Conservation (phyloP, 2,797 vertebrate genomes). For the Petrocephalus sullivani region DNA sequence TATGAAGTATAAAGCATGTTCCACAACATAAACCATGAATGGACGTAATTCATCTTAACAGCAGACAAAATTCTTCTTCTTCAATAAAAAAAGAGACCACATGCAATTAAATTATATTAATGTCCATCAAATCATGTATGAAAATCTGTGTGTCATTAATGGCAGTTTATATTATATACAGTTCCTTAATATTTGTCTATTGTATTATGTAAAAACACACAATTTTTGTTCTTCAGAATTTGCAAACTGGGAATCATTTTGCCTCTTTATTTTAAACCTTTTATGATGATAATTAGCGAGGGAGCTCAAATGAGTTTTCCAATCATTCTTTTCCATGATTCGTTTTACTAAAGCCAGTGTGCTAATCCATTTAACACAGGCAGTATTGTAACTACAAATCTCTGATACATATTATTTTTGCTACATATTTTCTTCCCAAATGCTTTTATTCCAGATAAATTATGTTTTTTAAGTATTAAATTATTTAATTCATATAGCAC, state of each 20-base stretch:
- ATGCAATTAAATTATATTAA: not conserved
- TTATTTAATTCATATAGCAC: not conserved
- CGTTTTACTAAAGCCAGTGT: not conserved
- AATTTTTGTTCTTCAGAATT: not conserved
- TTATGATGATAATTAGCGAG: slow-evolving; percentile 3
- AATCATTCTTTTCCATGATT: not conserved
- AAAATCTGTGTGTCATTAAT: not conserved
- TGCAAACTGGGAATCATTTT: not conserved
- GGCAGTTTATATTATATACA: not conserved
- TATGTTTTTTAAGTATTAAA: not conserved
- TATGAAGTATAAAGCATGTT: not conserved
- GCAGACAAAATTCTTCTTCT: not conserved
- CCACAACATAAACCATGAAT: not conserved
- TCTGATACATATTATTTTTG: not conserved
- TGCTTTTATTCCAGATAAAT: not conserved
- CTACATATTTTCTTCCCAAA: not conserved
- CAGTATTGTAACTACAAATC: not conserved
- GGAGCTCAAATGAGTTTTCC: not conserved
- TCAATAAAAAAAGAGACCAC: not conserved
- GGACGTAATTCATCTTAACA: not conserved
- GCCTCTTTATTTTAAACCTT: not conserved
- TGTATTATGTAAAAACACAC: not conserved
- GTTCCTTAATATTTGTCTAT: not conserved
- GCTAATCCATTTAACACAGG: not conserved
- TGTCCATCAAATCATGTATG: not conserved